These are phyloP conservation scores for Parnassius orleans DNA, from an alignment of 2,888 invertebrate genomes.

Conservation along the genomic window DNA sequence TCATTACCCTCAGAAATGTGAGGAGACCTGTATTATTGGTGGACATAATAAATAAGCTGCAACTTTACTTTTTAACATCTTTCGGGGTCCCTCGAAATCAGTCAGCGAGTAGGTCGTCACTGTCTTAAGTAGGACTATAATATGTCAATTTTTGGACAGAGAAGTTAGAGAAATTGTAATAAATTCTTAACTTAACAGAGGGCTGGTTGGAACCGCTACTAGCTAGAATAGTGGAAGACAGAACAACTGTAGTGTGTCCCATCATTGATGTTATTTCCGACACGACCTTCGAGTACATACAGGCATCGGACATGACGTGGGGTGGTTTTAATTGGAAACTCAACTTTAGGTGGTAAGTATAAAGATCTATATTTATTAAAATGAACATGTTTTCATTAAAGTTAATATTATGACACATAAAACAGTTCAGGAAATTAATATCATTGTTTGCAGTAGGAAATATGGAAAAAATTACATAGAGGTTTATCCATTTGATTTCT, in stretches of 20 bases:
- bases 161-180: too few relatives aligned
- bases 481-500: conserved; percentile 5
- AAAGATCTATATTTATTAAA: conserved; percentile 17
- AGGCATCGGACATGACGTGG: conserved; percentile 99
- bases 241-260: conserved; percentile 97
- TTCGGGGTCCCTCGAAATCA: too few relatives aligned
- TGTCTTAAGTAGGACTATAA: too few relatives aligned
- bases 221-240: conserved; percentile 94
- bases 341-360: conserved; percentile 96
- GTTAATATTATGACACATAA: too few relatives aligned
- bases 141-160: too few relatives aligned
- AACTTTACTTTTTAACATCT: too few relatives aligned
- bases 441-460: conserved; percentile 11
- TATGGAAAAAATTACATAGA: not conserved
- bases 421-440: conserved; percentile 15
- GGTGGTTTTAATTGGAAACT: conserved; percentile 99
- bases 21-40: too few relatives aligned
- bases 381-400: not conserved
- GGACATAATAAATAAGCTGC: too few relatives aligned
- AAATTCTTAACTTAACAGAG: conserved; percentile 74
- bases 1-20: too few relatives aligned
- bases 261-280: conserved; percentile 99
- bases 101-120: too few relatives aligned
- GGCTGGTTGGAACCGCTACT: conserved; percentile 99
- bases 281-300: conserved; percentile 99